phyloP scores from a whole-genome alignment of 2,797 vertebrate species.

The Eulemur mongoz region DNA sequence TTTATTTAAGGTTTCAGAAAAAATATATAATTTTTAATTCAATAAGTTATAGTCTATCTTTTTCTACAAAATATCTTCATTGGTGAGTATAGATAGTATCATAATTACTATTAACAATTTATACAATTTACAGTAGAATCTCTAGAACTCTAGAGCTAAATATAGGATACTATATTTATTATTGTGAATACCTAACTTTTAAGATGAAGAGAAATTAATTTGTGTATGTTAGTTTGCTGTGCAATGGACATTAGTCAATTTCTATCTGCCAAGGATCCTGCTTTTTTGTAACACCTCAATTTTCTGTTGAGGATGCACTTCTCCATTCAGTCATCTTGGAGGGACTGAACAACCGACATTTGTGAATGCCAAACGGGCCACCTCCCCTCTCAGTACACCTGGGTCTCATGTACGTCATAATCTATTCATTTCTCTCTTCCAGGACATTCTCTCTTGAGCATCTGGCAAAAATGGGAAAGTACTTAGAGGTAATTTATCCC shows the following conservation, averaged over 20 bases:
- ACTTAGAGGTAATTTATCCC: neutral
- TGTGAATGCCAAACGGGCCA: accelerated
- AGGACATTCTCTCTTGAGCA: neutral
- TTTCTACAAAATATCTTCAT: neutral
- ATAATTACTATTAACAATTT: neutral
- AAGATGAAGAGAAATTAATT: neutral
- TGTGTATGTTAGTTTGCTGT: neutral
- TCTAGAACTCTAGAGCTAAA: neutral
- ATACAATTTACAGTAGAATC: neutral
- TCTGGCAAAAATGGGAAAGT: neutral
- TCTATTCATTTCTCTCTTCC: neutral
- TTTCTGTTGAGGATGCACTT: neutral
- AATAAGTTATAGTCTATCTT: neutral
- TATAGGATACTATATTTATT: neutral
- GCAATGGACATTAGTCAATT: neutral
- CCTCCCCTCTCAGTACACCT: neutral
- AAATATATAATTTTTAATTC: neutral
- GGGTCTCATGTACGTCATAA: neutral
- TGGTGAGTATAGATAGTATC: neutral
- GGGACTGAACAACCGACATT: neutral
- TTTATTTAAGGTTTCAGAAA: neutral
- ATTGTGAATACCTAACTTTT: neutral
- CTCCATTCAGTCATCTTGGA: neutral
- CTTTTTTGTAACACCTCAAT: neutral
- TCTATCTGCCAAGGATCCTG: neutral